Conservation (phyloP, 2,797 vertebrate genomes). For the Spea hammondii region DNA sequence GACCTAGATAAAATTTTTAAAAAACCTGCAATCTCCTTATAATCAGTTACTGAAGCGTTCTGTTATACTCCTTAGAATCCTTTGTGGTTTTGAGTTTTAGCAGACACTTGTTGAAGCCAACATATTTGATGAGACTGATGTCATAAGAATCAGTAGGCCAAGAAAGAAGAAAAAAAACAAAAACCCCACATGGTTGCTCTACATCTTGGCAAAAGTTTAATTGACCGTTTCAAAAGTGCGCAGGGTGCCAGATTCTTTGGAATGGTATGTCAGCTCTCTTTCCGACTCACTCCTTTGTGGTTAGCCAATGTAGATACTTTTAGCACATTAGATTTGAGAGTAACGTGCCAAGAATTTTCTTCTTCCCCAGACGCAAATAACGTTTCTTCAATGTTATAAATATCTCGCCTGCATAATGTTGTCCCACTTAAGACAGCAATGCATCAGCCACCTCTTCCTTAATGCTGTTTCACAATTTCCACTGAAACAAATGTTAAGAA, state of each 20-base stretch:
- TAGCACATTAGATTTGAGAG: constrained; percentile 24
- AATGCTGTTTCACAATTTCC: constrained; percentile 20
- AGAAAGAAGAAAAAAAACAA: not conserved
- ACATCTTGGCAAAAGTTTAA: constrained; percentile 17
- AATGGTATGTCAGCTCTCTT: constrained; percentile 13
- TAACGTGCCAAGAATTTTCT: constrained; percentile 10
- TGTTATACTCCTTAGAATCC: too few relatives aligned
- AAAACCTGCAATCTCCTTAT: too few relatives aligned
- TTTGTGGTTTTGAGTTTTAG: too few relatives aligned
- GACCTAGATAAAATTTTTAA: too few relatives aligned
- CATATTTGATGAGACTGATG: constrained; percentile 12
- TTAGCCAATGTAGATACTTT: constrained; percentile 29
- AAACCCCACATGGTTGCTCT: not conserved
- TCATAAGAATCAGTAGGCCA: constrained; percentile 14
- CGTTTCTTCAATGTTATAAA: constrained; percentile 8
- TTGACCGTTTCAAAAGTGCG: constrained; percentile 15
- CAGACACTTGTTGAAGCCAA: constrained; percentile 1
- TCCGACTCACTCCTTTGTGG: constrained; percentile 29
- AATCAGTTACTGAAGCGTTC: too few relatives aligned
- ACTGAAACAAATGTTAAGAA: constrained; percentile 18
- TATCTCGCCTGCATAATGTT: constrained; percentile 13
- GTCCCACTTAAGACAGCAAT: constrained; percentile 27
- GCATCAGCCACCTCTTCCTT: constrained; percentile 30
- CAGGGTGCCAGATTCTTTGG: constrained; percentile 10
- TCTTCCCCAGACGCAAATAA: constrained; percentile 6